A percentile compares a stretch with the other conserved stretches of the same genome.
Conservation (phyloP, 2,113 vertebrate species). For the Pyrgilauda ruficollis region DNA sequence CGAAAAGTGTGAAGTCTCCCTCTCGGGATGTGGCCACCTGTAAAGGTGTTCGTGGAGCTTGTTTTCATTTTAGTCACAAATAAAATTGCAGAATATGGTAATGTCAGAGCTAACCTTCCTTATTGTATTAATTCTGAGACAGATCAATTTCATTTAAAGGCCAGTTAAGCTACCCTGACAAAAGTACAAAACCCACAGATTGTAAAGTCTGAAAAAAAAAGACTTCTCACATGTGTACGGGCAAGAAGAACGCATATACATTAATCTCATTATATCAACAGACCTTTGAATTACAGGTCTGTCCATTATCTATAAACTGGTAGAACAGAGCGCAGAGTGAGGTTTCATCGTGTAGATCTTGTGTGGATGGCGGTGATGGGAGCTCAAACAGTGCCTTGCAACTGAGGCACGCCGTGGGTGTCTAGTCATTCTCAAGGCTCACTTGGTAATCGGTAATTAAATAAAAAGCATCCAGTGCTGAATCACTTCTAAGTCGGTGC, state of each 20-base stretch:
- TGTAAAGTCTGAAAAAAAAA: neutral
- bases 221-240: neutral
- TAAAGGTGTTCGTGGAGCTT: neutral
- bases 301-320: neutral
- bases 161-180: neutral
- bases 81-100: neutral
- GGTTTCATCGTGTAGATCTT: neutral
- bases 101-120: neutral
- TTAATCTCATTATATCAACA: neutral
- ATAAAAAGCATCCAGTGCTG: neutral
- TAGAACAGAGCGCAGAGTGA: neutral
- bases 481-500: neutral
- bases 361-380: neutral
- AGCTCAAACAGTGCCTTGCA: neutral
- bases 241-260: neutral
- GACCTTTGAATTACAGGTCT: neutral
- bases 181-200: neutral
- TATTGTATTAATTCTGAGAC: neutral
- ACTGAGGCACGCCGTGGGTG: neutral
- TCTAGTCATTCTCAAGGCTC: neutral
- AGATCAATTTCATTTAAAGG: neutral
- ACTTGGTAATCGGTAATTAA: neutral
- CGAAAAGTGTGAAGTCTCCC: neutral
- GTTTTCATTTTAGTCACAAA: neutral
- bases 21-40: rapidly evolving